Evolutionary conservation across 2,113 vertebrate genomes (phyloP).

Genomic region (Ramphastos sulfuratus): DNA sequence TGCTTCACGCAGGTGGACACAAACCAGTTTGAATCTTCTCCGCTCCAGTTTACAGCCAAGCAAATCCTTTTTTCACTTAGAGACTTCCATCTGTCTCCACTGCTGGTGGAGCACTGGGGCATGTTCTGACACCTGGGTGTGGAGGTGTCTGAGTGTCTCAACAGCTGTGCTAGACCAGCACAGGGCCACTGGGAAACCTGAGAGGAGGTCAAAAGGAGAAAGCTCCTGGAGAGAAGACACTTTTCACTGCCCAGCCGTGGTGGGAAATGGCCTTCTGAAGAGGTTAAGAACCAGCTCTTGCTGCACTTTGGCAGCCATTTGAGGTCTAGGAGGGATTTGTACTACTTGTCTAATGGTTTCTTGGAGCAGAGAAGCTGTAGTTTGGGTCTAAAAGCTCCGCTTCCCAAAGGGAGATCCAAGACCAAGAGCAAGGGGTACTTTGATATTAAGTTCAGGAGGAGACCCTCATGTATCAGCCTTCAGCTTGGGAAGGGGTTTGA

Average conservation of each 20-base stretch:
- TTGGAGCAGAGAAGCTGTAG: background rate
- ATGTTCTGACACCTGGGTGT: background rate
- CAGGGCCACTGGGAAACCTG: background rate
- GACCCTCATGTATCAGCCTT: background rate
- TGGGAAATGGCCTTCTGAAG: background rate
- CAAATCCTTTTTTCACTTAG: background rate
- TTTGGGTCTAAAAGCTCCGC: background rate
- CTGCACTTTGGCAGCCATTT: background rate
- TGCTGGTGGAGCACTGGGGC: fast-evolving
- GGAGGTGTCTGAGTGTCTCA: fast-evolving
- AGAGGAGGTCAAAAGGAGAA: background rate
- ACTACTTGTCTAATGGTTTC: background rate
- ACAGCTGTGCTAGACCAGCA: background rate
- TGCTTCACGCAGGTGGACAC: too few relatives aligned
- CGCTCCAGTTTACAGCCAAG: background rate
- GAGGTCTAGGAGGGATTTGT: background rate
- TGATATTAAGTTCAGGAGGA: background rate
- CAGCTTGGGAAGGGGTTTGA: background rate
- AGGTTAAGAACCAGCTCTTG: fast-evolving
- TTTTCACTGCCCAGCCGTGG: background rate
- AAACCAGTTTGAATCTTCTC: fast-evolving
- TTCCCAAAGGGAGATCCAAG: background rate
- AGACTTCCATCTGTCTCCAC: background rate
- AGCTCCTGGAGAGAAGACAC: background rate
- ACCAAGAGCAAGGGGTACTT: fast-evolving